phyloP scores from a whole-genome alignment of 2,888 invertebrate genomes.

The Hirudinaria manillensis region DNA sequence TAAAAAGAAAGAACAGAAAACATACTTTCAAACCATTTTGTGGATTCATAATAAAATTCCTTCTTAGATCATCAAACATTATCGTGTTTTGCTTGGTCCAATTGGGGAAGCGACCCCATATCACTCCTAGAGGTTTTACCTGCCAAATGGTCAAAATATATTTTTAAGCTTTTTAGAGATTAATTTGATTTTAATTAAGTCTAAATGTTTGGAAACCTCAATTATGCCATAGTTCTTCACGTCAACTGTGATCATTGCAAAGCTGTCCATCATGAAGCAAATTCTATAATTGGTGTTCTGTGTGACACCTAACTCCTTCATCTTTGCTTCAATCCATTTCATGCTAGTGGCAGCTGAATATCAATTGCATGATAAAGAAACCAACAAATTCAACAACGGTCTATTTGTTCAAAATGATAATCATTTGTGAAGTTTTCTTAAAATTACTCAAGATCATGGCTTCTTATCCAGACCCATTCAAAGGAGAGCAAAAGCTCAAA shows the following conservation, averaged over 20 bases:
- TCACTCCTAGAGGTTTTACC: constrained; percentile 89
- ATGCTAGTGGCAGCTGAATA: constrained; percentile 77
- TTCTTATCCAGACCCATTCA: too few relatives aligned
- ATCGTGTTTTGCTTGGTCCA: constrained; percentile 86
- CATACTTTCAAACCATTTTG: constrained; percentile 72
- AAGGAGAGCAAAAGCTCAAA: too few relatives aligned
- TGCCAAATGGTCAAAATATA: constrained; percentile 48
- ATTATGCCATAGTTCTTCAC: constrained; percentile 83
- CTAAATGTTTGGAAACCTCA: constrained; percentile 61
- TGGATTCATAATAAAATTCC: constrained; percentile 96
- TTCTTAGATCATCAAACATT: constrained; percentile 91
- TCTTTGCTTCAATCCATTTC: constrained; percentile 97
- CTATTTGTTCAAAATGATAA: neutral
- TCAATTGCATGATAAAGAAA: neutral
- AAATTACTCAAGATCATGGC: neutral
- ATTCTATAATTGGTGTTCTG: constrained; percentile 80
- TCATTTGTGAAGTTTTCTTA: neutral
- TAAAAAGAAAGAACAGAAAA: neutral
- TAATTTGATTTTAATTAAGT: neutral
- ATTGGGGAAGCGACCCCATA: constrained; percentile 89
- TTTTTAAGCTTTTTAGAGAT: neutral
- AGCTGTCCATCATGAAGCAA: constrained; percentile 79
- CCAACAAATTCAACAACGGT: neutral
- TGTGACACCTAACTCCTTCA: constrained; percentile 78
- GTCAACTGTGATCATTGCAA: constrained; percentile 91